These are phyloP conservation scores for Zoanthus sansibaricus DNA, from an alignment of 92 coral and sea anemone species.

Conservation along the genomic window DNA sequence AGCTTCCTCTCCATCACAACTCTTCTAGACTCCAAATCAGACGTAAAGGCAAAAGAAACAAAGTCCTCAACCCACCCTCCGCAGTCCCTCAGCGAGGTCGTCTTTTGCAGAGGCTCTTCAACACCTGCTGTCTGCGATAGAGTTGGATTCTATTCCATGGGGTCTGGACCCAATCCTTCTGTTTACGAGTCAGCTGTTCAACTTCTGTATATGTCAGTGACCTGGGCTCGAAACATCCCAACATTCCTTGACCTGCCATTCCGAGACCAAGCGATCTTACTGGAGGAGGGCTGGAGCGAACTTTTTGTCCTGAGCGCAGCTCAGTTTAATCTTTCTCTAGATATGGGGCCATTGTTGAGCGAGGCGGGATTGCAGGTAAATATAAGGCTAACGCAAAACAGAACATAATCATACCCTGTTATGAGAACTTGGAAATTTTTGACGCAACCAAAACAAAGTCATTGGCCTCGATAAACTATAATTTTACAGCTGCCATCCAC, in stretches of 20 bases:
- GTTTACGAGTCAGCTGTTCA: constrained; percentile 96
- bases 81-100: constrained; percentile 28
- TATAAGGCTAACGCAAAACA: no score
- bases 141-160: not conserved
- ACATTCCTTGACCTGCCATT: constrained; percentile 98
- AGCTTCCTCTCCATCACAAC: constrained; percentile 81
- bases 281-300: constrained; percentile 99
- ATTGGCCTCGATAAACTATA: no score
- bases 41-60: constrained; percentile 25
- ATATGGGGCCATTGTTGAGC: constrained; percentile 88
- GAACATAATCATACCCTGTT: no score
- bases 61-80: constrained; percentile 56
- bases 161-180: constrained; percentile 51
- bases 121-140: constrained; percentile 15
- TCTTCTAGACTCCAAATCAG: constrained; percentile 71
- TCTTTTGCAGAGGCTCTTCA: constrained; percentile 32
- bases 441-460: no score
- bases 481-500: no score
- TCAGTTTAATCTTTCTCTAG: constrained; percentile 92
- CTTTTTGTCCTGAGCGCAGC: constrained; percentile 94
- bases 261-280: constrained; percentile 97
- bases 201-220: constrained; percentile 96
- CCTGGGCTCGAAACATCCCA: constrained; percentile 99
- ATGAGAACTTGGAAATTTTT: no score
- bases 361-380: constrained; percentile 81